Evolutionary conservation across 2,113 vertebrate species (phyloP).

Genomic region (Glaucidium brasilianum): DNA sequence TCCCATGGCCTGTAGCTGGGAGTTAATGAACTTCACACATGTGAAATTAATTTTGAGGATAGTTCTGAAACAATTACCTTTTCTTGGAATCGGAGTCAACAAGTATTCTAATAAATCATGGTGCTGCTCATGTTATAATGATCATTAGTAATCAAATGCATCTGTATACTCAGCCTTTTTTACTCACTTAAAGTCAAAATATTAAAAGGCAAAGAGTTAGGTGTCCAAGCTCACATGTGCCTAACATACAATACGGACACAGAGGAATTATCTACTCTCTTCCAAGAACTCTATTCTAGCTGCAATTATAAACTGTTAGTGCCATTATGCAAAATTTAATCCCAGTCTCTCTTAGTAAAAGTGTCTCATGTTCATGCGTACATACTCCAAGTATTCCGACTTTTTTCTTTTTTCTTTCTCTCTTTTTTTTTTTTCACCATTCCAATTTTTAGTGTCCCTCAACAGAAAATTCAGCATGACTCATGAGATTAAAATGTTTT

Average conservation of each 20-base stretch:
- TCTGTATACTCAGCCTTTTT: not conserved
- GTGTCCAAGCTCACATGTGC: not conserved
- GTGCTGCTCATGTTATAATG: not conserved
- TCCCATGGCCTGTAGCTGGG: not conserved
- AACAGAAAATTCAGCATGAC: not conserved
- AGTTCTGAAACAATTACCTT: conserved; percentile 27
- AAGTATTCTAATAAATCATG: not conserved
- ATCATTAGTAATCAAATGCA: conserved; percentile 22
- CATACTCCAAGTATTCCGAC: not conserved
- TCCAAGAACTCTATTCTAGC: not conserved
- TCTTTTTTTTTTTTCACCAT: not conserved
- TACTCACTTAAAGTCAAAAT: not conserved
- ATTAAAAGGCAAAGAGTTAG: not conserved
- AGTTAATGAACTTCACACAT: not conserved
- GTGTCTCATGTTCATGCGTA: not conserved
- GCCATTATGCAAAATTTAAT: not conserved
- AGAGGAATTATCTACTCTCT: not conserved
- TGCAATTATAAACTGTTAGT: not conserved
- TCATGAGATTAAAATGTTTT: not conserved
- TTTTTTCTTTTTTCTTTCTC: accelerated
- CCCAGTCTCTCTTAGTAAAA: not conserved
- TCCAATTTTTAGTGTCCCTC: not conserved
- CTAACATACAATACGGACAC: not conserved
- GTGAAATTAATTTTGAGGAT: conserved; percentile 29
- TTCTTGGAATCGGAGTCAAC: conserved; percentile 21